A percentile compares a stretch with the other conserved stretches of the same genome.
Conservation (phyloP, 2,113 vertebrate species). For the Brachyhypopomus occidentalis region DNA sequence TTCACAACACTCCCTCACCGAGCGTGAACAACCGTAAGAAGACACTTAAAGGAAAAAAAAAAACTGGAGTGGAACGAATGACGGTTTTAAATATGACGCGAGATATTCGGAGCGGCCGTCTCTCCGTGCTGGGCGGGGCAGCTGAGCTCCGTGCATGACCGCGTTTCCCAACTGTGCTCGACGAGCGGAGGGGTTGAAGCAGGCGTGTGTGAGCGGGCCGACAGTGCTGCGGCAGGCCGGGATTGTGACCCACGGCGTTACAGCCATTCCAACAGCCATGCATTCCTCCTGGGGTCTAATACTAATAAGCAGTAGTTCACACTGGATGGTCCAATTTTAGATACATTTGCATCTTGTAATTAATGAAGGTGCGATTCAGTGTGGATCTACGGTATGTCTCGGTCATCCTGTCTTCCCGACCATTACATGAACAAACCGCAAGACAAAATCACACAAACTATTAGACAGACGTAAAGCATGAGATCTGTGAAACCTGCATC, state of each 20-base stretch:
- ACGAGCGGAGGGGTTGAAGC: neutral
- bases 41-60: no score
- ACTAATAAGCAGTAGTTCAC: neutral
- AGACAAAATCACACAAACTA: constrained; percentile 19
- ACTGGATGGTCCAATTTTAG: neutral
- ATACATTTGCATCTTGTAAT: neutral
- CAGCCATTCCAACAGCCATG: neutral
- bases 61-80: neutral
- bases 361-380: neutral
- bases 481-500: constrained; percentile 23
- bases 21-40: no score
- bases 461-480: constrained; percentile 9
- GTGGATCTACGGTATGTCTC: neutral
- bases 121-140: no score
- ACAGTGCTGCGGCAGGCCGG: neutral
- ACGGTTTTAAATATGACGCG: neutral
- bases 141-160: no score
- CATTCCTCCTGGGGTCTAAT: neutral
- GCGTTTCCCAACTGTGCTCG: neutral
- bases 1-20: neutral
- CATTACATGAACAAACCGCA: constrained; percentile 11
- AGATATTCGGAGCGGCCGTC: no score
- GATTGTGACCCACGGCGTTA: neutral
- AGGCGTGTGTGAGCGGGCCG: neutral
- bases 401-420: neutral